Evolutionary conservation across 2,797 vertebrate genomes (phyloP).

Genomic region (Tenualosa thibaudeaui): DNA sequence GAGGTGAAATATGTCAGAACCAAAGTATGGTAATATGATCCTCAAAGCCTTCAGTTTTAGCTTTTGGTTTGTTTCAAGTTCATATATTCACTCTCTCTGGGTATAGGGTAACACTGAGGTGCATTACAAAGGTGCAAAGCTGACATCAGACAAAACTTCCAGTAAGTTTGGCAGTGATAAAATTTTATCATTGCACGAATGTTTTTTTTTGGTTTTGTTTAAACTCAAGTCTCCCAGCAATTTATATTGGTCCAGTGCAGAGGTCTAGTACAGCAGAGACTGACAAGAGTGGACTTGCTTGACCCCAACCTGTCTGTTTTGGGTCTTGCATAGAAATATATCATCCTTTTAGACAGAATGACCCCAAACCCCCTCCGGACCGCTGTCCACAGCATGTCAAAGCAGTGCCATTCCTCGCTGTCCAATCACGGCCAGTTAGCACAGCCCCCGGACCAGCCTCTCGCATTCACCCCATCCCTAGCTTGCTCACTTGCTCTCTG

Average conservation of each 20-base stretch:
- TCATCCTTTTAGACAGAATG: neutral
- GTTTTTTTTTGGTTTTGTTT: neutral
- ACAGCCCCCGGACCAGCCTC: neutral
- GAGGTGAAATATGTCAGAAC: neutral
- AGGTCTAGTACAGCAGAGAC: neutral
- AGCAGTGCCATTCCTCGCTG: neutral
- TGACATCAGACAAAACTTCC: neutral
- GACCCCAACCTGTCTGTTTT: constrained; percentile 1
- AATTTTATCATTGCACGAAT: neutral
- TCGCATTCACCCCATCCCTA: neutral
- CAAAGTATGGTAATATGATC: neutral
- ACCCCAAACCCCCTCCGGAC: constrained; percentile 5
- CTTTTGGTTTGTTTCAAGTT: neutral
- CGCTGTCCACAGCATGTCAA: neutral
- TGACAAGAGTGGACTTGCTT: neutral
- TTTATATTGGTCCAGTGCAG: neutral
- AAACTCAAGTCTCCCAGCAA: neutral
- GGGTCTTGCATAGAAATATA: neutral
- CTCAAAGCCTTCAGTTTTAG: neutral
- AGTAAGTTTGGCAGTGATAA: neutral
- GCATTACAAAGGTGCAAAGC: neutral
- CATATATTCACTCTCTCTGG: neutral
- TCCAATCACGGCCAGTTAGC: neutral
- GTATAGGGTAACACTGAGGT: neutral
- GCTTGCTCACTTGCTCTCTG: neutral